These are phyloP conservation scores for Tridacna gigas DNA, from an alignment of 2,888 invertebrate species.

Conservation along the genomic window DNA sequence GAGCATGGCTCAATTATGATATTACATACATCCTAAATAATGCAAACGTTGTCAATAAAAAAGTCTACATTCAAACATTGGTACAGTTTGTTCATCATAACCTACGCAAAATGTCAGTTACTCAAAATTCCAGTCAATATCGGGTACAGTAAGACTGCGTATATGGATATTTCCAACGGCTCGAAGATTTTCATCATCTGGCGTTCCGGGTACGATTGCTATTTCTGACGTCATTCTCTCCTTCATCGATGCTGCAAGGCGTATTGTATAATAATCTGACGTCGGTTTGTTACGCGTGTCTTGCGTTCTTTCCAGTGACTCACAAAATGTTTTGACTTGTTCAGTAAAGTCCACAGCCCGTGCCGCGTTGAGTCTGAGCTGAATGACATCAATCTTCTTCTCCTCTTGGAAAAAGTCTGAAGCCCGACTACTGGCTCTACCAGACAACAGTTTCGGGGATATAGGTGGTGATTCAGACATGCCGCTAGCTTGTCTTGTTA, in stretches of 20 bases:
- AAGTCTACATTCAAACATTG: too few species aligned
- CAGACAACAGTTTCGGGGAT: constrained; percentile 47
- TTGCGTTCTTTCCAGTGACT: constrained; percentile 57
- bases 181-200: constrained; percentile 67
- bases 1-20: too few species aligned
- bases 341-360: constrained; percentile 61
- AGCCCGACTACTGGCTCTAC: constrained; percentile 56
- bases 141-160: constrained; percentile 71
- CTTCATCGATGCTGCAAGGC: constrained; percentile 58
- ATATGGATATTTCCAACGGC: constrained; percentile 68
- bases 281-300: constrained; percentile 47
- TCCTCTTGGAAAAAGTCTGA: constrained; percentile 71
- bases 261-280: constrained; percentile 70
- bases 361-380: constrained; percentile 63
- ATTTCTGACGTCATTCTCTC: constrained; percentile 27
- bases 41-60: background rate
- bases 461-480: constrained; percentile 29
- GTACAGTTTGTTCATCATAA: too few species aligned
- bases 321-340: constrained; percentile 66
- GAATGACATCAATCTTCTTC: constrained; percentile 63
- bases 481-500: background rate
- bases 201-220: constrained; percentile 65
- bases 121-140: constrained; percentile 51
- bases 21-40: too few species aligned
- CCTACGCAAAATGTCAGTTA: background rate